Conservation (phyloP, 2,888 invertebrate genomes). For the Nomada lathburiana region DNA sequence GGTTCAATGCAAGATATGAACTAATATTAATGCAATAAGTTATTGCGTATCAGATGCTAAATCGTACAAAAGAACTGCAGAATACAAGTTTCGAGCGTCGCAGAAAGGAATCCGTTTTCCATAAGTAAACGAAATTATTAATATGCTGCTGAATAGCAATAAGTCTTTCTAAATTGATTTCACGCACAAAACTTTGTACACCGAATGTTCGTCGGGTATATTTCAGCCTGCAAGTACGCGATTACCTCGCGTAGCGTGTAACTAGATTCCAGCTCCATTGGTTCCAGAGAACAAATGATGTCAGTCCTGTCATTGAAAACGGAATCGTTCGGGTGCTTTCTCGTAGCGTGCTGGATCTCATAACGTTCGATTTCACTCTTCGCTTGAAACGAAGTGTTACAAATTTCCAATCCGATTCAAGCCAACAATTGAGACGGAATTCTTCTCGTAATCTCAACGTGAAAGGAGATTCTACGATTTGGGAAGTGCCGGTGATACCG, state of each 20-base stretch:
- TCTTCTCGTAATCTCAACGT: not conserved
- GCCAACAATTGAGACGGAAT: not conserved
- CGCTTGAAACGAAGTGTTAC: slow-evolving; percentile 17
- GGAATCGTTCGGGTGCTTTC: slow-evolving; percentile 21
- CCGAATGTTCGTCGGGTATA: not conserved
- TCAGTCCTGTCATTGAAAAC: slow-evolving; percentile 39
- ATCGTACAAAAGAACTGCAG: too few species aligned
- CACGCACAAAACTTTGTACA: not conserved
- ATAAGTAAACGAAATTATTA: too few species aligned
- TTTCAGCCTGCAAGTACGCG: slow-evolving; percentile 14
- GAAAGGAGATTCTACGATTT: not conserved
- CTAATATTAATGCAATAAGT: too few species aligned
- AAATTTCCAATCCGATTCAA: slow-evolving; percentile 11
- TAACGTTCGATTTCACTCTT: slow-evolving; percentile 24
- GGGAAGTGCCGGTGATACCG: not conserved
- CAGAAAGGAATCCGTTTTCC: too few species aligned
- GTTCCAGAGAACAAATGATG: slow-evolving; percentile 46
- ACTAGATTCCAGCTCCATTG: slow-evolving; percentile 45
- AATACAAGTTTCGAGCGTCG: too few species aligned
- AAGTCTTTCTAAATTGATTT: not conserved
- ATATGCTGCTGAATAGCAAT: too few species aligned
- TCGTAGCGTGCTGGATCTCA: slow-evolving; percentile 12
- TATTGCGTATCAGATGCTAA: too few species aligned
- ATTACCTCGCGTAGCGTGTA: slow-evolving; percentile 42
- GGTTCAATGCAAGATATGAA: too few species aligned